Evolutionary conservation across 2,797 vertebrate genomes (phyloP).

Genomic region (Channa striata): DNA sequence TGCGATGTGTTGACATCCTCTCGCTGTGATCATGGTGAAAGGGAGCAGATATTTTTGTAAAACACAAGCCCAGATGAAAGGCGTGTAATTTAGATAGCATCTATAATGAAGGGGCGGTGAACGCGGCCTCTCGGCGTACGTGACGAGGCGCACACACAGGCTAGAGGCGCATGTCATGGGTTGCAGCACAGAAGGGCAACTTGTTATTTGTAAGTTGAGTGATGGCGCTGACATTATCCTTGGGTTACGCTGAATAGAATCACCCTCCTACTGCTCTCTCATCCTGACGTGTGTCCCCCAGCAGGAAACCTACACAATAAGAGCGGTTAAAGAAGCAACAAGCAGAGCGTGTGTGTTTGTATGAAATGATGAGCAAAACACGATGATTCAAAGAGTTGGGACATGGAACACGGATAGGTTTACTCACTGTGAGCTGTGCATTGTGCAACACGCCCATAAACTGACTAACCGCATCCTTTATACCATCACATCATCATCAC

Average conservation of each 20-base stretch:
- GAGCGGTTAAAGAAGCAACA: conserved; percentile 34
- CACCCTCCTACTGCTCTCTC: conserved; percentile 28
- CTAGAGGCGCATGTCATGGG: conserved; percentile 33
- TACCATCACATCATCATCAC: too few relatives aligned
- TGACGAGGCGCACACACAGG: conserved; percentile 25
- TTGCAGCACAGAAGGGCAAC: conserved; percentile 42
- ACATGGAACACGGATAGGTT: conserved; percentile 52
- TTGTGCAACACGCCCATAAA: conserved; percentile 4
- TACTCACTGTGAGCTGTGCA: conserved; percentile 38
- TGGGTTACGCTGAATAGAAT: conserved; percentile 40
- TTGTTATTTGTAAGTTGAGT: conserved; percentile 67
- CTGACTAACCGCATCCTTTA: neutral
- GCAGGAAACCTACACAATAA: conserved; percentile 39
- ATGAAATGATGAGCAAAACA: conserved; percentile 9
- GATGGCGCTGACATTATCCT: conserved; percentile 43
- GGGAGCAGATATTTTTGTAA: conserved; percentile 52
- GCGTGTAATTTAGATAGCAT: conserved; percentile 75
- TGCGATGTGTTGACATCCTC: conserved; percentile 29
- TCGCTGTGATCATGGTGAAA: conserved; percentile 43
- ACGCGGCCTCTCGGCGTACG: conserved; percentile 34
- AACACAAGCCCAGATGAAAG: conserved; percentile 64
- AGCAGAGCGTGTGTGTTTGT: too few relatives aligned
- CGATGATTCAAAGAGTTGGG: conserved; percentile 20
- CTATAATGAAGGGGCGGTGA: conserved; percentile 64
- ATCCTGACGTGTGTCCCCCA: conserved; percentile 43